phyloP scores from a whole-genome alignment of 2,113 vertebrate species.

The Peromyscus polionotus region DNA sequence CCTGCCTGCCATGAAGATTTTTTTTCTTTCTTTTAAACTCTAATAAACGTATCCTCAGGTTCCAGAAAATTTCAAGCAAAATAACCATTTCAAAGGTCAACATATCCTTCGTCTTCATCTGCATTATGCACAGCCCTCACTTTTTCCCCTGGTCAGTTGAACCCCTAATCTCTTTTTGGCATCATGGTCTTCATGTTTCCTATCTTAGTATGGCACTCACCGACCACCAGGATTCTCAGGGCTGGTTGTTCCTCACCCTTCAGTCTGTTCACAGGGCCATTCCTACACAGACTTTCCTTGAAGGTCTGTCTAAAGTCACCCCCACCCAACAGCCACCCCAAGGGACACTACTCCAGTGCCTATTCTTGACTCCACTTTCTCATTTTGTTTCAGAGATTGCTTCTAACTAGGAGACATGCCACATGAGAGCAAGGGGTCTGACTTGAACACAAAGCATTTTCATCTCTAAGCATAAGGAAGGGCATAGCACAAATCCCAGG shows the following conservation, averaged over 20 bases:
- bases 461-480: background rate
- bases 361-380: background rate
- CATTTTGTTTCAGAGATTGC: background rate
- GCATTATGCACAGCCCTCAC: background rate
- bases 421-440: background rate
- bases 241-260: background rate
- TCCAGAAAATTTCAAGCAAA: background rate
- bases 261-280: background rate
- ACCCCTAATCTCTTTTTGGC: background rate
- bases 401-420: background rate
- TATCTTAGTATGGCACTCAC: background rate
- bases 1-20: background rate
- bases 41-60: background rate
- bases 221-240: accelerated
- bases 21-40: background rate
- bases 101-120: background rate
- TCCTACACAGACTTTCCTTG: background rate
- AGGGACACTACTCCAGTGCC: background rate
- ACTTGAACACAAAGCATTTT: background rate
- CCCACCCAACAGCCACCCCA: too few relatives aligned
- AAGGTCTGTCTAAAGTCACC: background rate
- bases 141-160: background rate
- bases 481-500: background rate
- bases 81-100: background rate
- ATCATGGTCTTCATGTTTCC: too few relatives aligned